A percentile compares a stretch with the other conserved stretches of the same genome.
Conservation (phyloP, 1,140 invertebrate species). For the Drosophila sechellia region DNA sequence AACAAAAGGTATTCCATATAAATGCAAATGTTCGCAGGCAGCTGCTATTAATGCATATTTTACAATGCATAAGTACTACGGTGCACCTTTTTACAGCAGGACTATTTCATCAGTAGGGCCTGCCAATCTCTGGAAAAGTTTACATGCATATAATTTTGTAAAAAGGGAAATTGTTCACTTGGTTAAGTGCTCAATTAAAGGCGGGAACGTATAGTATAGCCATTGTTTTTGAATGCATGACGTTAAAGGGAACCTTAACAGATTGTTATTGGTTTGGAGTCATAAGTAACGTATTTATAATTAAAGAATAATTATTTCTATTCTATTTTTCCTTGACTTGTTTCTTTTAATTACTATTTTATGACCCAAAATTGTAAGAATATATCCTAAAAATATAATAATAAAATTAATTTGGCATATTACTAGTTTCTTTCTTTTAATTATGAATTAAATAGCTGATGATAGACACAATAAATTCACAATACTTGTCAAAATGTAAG, state of each 20-base stretch:
- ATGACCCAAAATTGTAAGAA: too few relatives aligned
- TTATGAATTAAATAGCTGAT: too few relatives aligned
- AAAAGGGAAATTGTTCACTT: neutral
- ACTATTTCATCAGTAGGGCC: neutral
- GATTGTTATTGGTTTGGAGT: too few relatives aligned
- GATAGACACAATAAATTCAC: neutral
- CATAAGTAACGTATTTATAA: too few relatives aligned
- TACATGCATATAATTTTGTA: conserved; percentile 13
- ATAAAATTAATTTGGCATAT: too few relatives aligned
- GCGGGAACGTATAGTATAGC: neutral
- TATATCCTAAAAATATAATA: too few relatives aligned
- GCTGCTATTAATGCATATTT: conserved; percentile 68
- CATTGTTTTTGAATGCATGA: neutral
- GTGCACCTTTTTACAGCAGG: neutral
- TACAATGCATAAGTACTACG: conserved; percentile 43
- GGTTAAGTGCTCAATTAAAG: neutral
- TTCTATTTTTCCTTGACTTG: too few relatives aligned
- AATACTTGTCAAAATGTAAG: neutral
- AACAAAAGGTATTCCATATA: conserved; percentile 63
- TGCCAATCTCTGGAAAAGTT: too few relatives aligned
- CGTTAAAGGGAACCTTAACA: neutral
- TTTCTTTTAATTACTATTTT: too few relatives aligned
- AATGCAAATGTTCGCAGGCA: conserved; percentile 64
- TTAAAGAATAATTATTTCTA: too few relatives aligned
- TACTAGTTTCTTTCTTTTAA: too few relatives aligned